Evolutionary conservation across 1,140 invertebrate species (phyloP).

Genomic region (Dufourea novaeangliae): DNA sequence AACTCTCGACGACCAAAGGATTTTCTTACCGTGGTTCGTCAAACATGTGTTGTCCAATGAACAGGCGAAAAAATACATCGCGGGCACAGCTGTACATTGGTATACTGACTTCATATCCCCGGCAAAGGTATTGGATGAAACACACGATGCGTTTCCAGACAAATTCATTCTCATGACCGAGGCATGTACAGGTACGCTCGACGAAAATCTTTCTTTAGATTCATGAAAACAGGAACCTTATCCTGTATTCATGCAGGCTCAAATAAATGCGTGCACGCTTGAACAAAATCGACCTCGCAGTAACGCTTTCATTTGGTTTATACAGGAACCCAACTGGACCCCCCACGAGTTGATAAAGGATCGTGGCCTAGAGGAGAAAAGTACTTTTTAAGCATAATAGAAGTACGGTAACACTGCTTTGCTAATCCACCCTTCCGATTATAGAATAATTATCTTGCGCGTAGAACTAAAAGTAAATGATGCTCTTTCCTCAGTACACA

Average conservation of each 20-base stretch:
- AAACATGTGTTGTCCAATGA: conserved; percentile 29
- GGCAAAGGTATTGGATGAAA: conserved; percentile 81
- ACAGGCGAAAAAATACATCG: conserved; percentile 79
- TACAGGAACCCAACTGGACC: background rate
- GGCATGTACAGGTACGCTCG: conserved; percentile 85
- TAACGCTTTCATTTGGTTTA: background rate
- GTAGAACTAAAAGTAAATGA: conserved; percentile 37
- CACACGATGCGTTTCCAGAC: conserved; percentile 84
- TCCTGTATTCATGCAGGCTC: too few relatives aligned
- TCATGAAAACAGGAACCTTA: too few relatives aligned
- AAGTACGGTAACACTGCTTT: too few relatives aligned
- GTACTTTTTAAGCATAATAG: conserved; percentile 88
- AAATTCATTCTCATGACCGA: conserved; percentile 91
- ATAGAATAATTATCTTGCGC: too few relatives aligned
- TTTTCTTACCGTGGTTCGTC: conserved; percentile 83
- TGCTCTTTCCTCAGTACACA: conserved; percentile 84
- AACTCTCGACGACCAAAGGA: conserved; percentile 88
- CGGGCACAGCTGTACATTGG: conserved; percentile 87
- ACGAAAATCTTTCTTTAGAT: too few relatives aligned
- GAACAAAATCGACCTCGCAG: too few relatives aligned
- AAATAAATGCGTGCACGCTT: too few relatives aligned
- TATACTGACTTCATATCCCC: conserved; percentile 82
- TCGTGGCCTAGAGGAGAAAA: conserved; percentile 87
- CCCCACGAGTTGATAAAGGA: conserved; percentile 84
- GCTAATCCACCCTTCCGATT: too few relatives aligned